phyloP scores from a whole-genome alignment of 2,113 vertebrate genomes.

The Meles meles region DNA sequence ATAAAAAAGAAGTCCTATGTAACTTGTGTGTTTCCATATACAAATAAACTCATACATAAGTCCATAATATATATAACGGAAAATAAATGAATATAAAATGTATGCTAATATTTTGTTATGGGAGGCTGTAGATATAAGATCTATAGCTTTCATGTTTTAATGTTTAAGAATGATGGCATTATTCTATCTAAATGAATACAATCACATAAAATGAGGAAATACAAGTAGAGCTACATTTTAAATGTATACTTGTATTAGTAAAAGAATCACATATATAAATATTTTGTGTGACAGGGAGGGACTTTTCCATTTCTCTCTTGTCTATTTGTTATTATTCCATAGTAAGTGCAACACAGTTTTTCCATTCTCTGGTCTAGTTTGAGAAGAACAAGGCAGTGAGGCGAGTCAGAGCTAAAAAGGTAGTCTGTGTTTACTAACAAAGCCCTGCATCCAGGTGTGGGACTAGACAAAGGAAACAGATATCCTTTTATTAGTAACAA shows the following conservation, averaged over 20 bases:
- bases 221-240: not conserved
- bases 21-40: not conserved
- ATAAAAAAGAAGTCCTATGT: not conserved
- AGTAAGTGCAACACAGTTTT: not conserved
- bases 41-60: not conserved
- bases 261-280: not conserved
- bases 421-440: not conserved
- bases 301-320: not conserved
- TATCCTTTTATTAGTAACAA: not conserved
- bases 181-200: not conserved
- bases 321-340: not conserved
- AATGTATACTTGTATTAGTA: not conserved
- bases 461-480: not conserved
- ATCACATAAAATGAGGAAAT: not conserved
- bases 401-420: not conserved
- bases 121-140: not conserved
- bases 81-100: not conserved
- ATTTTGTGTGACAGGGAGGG: not conserved
- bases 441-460: not conserved
- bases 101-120: not conserved
- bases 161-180: not conserved
- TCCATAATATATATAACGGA: not conserved
- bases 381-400: not conserved
- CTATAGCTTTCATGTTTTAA: not conserved
- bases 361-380: not conserved